phyloP scores from a whole-genome alignment of 2,113 vertebrate species.

The Microtus pennsylvanicus region DNA sequence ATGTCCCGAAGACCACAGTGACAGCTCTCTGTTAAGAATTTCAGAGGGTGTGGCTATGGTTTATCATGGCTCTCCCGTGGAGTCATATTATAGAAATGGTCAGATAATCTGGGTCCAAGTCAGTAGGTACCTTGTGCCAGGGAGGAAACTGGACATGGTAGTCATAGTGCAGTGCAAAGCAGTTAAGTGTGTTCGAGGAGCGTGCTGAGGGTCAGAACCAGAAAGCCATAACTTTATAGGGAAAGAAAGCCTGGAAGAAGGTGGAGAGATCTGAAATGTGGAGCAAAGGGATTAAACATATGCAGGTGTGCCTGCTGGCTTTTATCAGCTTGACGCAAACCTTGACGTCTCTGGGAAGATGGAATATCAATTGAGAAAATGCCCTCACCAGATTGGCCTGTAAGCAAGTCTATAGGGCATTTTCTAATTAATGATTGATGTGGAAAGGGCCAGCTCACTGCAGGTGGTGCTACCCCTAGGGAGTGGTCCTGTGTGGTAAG shows the following conservation, averaged over 20 bases:
- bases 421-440: not conserved
- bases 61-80: not conserved
- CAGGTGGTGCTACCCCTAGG: accelerated
- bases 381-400: too few species aligned
- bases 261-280: not conserved
- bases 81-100: not conserved
- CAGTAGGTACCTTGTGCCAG: not conserved
- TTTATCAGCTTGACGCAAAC: not conserved
- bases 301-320: not conserved
- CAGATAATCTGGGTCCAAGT: not conserved
- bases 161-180: not conserved
- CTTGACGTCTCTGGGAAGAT: not conserved
- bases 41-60: not conserved
- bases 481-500: not conserved
- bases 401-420: not conserved
- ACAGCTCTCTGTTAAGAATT: not conserved
- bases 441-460: not conserved
- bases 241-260: not conserved
- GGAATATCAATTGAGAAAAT: not conserved
- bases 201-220: not conserved
- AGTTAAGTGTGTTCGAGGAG: not conserved
- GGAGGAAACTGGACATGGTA: not conserved
- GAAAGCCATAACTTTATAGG: not conserved
- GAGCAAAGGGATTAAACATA: not conserved
- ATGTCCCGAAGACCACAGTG: not conserved